These are phyloP conservation scores for Bombus sylvicola DNA, from an alignment of 1,140 invertebrate species.

Conservation along the genomic window DNA sequence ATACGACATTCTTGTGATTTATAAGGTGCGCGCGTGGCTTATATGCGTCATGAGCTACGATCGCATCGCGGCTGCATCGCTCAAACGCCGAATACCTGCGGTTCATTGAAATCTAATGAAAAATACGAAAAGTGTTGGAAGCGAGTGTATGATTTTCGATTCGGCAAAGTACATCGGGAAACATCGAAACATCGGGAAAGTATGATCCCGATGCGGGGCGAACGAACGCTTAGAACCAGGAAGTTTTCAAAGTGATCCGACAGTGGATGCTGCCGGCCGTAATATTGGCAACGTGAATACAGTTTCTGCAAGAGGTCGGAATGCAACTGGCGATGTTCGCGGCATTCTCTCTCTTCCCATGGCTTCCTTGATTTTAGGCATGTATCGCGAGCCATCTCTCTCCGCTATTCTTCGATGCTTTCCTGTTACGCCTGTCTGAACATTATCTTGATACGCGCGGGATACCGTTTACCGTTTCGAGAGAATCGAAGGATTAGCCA, in stretches of 20 bases:
- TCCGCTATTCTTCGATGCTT: background rate
- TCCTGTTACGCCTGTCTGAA: slow-evolving; percentile 10
- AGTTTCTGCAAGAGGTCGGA: slow-evolving; percentile 40
- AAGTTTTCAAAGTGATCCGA: slow-evolving; percentile 27
- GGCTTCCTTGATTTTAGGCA: slow-evolving; percentile 2
- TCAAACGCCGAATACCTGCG: background rate
- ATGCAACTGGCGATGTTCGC: slow-evolving; percentile 25
- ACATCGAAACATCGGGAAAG: background rate
- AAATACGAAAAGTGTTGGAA: background rate
- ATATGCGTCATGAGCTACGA: background rate
- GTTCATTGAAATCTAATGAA: no score
- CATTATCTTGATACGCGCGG: slow-evolving; percentile 3
- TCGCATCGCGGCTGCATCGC: background rate
- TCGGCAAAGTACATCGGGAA: no score
- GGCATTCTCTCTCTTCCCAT: slow-evolving; percentile 5
- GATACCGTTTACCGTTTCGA: slow-evolving; percentile 22
- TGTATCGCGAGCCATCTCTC: background rate
- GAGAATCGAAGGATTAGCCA: slow-evolving; percentile 14
- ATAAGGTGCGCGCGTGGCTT: slow-evolving; percentile 14
- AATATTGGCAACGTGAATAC: slow-evolving; percentile 50
- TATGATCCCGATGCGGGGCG: background rate
- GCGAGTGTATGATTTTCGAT: background rate
- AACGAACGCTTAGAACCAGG: slow-evolving; percentile 25
- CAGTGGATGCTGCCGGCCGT: slow-evolving; percentile 11
- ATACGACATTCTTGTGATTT: slow-evolving; percentile 28